These are phyloP conservation scores for Corvus moneduloides DNA, from an alignment of 2,113 vertebrate species.

Conservation along the genomic window DNA sequence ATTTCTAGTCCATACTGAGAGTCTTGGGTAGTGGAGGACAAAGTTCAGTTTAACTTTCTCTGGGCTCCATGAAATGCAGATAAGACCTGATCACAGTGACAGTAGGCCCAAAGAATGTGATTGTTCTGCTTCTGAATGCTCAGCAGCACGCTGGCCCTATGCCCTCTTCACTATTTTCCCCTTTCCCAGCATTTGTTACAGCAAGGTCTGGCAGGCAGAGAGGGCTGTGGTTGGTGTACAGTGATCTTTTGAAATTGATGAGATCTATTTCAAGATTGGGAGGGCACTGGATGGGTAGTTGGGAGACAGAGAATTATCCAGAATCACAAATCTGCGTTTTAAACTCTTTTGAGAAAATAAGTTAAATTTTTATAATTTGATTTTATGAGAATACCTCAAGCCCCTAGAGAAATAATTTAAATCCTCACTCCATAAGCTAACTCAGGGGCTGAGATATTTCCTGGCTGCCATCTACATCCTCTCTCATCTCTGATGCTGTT, in stretches of 20 bases:
- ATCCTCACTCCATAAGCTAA: not conserved
- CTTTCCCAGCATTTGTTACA: not conserved
- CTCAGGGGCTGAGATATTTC: not conserved
- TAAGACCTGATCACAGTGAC: not conserved
- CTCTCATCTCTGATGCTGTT: not conserved
- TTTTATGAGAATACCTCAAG: not conserved
- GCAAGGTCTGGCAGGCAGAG: not conserved
- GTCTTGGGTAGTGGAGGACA: not conserved
- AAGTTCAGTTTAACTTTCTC: not conserved
- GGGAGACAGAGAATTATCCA: not conserved
- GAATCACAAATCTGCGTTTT: not conserved
- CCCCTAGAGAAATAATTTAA: not conserved
- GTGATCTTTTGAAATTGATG: not conserved
- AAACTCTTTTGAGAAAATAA: not conserved
- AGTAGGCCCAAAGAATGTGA: not conserved
- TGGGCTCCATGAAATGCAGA: not conserved
- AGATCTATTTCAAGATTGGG: not conserved
- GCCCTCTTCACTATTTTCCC: not conserved
- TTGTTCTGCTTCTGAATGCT: not conserved
- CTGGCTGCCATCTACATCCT: not conserved
- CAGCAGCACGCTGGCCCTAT: not conserved
- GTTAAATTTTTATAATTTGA: not conserved
- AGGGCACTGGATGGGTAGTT: not conserved
- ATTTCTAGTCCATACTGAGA: not conserved
- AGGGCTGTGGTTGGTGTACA: not conserved